These are phyloP conservation scores for Stylophora pistillata DNA, from an alignment of 64 coral and sea anemone genomes.

Conservation along the genomic window DNA sequence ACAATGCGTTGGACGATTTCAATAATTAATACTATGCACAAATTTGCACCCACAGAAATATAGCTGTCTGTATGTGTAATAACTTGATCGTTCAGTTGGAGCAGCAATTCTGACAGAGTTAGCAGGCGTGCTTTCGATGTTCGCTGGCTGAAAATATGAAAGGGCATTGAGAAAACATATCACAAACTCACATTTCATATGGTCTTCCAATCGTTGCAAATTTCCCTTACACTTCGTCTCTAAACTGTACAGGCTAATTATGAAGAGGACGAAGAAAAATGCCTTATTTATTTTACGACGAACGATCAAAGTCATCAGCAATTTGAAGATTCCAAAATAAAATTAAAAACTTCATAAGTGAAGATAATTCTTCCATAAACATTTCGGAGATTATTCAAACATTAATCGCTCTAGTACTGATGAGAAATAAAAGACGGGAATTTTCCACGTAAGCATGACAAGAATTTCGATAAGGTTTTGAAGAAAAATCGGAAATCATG, in stretches of 20 bases:
- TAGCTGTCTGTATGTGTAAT: too few species aligned
- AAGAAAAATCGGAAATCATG: too few species aligned
- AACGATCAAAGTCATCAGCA: not conserved
- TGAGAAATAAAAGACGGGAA: not conserved
- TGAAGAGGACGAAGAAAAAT: not conserved
- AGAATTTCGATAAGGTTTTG: not conserved
- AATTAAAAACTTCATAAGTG: too few species aligned
- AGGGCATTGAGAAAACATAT: too few species aligned
- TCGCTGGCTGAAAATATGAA: not conserved
- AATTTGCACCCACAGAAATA: too few species aligned
- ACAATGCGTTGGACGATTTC: too few species aligned
- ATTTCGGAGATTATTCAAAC: not conserved
- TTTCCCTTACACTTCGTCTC: not conserved
- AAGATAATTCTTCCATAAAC: not conserved
- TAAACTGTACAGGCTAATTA: not conserved
- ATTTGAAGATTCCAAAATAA: not conserved
- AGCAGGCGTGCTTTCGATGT: too few species aligned
- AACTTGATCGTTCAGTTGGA: too few species aligned
- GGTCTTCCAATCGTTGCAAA: conserved; percentile 7
- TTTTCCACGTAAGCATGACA: not conserved
- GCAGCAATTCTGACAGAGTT: too few species aligned
- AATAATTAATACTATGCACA: too few species aligned
- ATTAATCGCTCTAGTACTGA: not conserved
- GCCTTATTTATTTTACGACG: not conserved
- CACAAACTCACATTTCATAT: conserved; percentile 3